A percentile compares a stretch with the other conserved stretches of the same genome.
These are phyloP conservation scores for Hydrozoanthus tunicans DNA, from an alignment of 64 coral and sea anemone genomes.

Conservation along the genomic window DNA sequence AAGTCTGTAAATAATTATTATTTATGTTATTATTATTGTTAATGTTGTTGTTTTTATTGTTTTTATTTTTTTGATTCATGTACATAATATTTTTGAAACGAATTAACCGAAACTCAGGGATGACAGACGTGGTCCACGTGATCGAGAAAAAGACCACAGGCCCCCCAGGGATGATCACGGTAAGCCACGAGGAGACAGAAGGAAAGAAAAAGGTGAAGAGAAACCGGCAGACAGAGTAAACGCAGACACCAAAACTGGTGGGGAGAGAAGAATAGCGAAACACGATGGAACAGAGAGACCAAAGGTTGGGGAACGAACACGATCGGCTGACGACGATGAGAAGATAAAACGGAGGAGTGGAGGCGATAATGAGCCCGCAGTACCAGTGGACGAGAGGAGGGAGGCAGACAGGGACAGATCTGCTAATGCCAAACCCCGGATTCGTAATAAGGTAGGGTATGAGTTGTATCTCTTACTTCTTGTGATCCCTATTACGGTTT, in stretches of 20 bases:
- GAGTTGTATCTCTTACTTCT: background rate
- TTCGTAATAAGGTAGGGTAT: constrained; percentile 40
- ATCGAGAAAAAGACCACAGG: constrained; percentile 41
- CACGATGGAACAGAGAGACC: background rate
- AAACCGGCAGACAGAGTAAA: constrained; percentile 32
- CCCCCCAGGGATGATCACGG: constrained; percentile 30
- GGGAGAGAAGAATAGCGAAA: constrained; percentile 30
- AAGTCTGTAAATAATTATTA: too few species aligned
- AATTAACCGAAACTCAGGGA: constrained; percentile 1
- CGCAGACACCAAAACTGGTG: constrained; percentile 1
- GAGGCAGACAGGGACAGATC: constrained; percentile 28
- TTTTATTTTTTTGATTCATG: background rate
- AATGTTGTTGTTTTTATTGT: background rate
- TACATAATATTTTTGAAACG: background rate
- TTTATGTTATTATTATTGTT: background rate
- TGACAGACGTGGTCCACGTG: constrained; percentile 46
- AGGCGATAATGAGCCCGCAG: background rate
- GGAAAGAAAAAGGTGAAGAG: constrained; percentile 22
- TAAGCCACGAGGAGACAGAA: constrained; percentile 36
- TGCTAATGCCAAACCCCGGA: constrained; percentile 25
- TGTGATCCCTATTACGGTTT: too few species aligned
- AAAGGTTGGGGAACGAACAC: constrained; percentile 14
- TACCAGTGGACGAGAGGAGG: constrained; percentile 19
- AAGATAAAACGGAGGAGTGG: background rate
- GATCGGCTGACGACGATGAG: constrained; percentile 23